Evolutionary conservation across 30 jellyfish, hydroid and myxozoan species (phyloP), one percentile per base, ranked within the genome.

Genomic region (Turritopsis rubra): DNA sequence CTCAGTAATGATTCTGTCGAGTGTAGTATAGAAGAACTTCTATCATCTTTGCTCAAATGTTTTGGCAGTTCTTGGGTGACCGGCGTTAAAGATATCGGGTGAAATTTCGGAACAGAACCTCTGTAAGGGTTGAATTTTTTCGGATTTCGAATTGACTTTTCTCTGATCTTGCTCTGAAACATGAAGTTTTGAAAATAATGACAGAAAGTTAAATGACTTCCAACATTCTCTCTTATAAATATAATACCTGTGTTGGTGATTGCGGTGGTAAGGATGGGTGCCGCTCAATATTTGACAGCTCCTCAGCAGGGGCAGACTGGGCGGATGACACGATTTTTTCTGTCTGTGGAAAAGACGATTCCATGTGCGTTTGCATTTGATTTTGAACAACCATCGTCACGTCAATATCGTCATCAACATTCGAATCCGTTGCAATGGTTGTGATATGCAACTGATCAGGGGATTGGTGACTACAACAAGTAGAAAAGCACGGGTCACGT

Each of bases 21-120:
- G 18, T 66, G 52, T 16, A 77, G 78, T 22, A 25, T 87, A 21
- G 85, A 24, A 25, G 53, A 83, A 19, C 54, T 68, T 8, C 68
- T 82, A 68, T 72, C 54, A 0, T 79, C 68, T 31, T 26, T 71
- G 1, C 8, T 72, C 18, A 27, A 83, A 71, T 76, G 78, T 79
- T 72, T 78, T 52, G 84, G 86, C 28, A 74, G 25, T n/a, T 87
- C 95, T 66, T 82, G 90, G 8, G 81, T 83, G 3, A 81, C 87
- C 7, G 95, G 90, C 52, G 95, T 75, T 81, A 76, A 54, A 52
- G 90, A 41, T 9, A 87, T 81, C 9, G 95, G 53, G 17, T 71
- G 87, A 65, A 81, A 87, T 0, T 87, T 29, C 1, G 95, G 95
- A 5, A 87, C 78, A 75, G 41, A 80, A 16, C 95, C 95, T 65